Percentiles rank a stretch among this genome's conserved stretches.
These are phyloP conservation scores for Gonatopus flavifemur DNA, from an alignment of 1,140 invertebrate genomes.

Conservation along the genomic window DNA sequence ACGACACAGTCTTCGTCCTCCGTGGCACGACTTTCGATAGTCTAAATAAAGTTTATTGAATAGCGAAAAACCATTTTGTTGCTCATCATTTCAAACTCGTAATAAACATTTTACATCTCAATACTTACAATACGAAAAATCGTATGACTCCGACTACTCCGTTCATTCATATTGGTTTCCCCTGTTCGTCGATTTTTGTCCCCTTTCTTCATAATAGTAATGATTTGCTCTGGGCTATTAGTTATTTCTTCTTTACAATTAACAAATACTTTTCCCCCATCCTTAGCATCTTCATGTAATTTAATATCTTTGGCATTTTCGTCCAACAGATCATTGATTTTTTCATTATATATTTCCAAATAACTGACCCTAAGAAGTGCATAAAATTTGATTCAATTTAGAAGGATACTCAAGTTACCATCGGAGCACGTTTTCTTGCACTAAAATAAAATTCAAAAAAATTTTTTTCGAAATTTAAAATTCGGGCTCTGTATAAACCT, in stretches of 20 bases:
- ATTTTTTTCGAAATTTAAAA: no score
- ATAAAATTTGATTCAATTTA: no score
- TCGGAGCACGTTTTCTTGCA: no score
- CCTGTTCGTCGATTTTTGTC: slow-evolving; percentile 71
- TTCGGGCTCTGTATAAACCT: no score
- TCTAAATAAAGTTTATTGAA: slow-evolving; percentile 11
- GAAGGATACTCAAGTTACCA: no score
- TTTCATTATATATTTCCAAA: slow-evolving; percentile 84
- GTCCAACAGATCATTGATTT: slow-evolving; percentile 71
- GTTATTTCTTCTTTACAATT: slow-evolving; percentile 67
- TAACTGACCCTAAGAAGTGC: slow-evolving; percentile 67
- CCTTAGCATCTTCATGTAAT: slow-evolving; percentile 64
- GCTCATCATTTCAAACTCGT: not conserved
- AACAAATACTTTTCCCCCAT: slow-evolving; percentile 58
- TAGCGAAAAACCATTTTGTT: not conserved
- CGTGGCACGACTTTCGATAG: slow-evolving; percentile 30
- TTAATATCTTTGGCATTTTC: slow-evolving; percentile 64
- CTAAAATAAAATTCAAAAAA: no score
- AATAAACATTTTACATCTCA: slow-evolving; percentile 18
- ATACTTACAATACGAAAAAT: slow-evolving; percentile 68
- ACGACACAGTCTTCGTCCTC: no score
- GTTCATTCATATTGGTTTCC: slow-evolving; percentile 78
- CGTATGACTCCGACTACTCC: slow-evolving; percentile 76
- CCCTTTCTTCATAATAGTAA: slow-evolving; percentile 66
- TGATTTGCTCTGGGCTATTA: slow-evolving; percentile 63